Conservation (phyloP, 2,113 vertebrate genomes). For the Cottus gobio region DNA sequence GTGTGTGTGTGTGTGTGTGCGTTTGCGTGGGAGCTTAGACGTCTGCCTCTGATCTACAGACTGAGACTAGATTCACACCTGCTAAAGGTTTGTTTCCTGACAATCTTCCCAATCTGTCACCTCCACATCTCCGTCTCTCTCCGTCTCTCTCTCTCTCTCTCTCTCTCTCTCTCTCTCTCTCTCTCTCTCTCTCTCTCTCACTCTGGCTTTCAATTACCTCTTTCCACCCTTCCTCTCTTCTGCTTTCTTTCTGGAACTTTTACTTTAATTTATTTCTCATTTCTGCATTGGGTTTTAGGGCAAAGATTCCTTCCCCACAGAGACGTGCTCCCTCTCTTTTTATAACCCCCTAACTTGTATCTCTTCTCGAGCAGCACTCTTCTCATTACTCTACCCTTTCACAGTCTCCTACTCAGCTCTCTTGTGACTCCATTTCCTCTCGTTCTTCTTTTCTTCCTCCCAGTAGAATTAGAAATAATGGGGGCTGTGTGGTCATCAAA, state of each 20-base stretch:
- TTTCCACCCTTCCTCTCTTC: neutral
- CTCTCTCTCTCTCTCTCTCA: conserved; percentile 16
- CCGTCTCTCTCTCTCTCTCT: conserved; percentile 11
- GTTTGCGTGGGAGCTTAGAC: conserved; percentile 1
- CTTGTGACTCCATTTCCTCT: conserved; percentile 19
- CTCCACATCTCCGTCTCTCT: conserved; percentile 25
- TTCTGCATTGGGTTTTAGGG: conserved; percentile 29
- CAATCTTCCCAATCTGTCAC: conserved; percentile 66
- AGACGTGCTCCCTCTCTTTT: conserved; percentile 21
- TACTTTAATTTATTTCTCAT: conserved; percentile 50
- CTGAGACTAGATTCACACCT: conserved; percentile 61
- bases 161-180: conserved; percentile 12
- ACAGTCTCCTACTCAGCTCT: conserved; percentile 26
- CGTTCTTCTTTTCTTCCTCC: conserved; percentile 3
- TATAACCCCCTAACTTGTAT: conserved; percentile 22
- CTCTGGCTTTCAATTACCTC: conserved; percentile 28
- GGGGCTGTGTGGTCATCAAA: neutral
- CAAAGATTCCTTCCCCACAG: conserved; percentile 21
- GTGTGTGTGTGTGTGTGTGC: neutral
- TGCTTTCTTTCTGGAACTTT: conserved; percentile 30
- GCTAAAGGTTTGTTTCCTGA: conserved; percentile 48
- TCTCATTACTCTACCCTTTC: conserved; percentile 54
- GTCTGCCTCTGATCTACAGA: conserved; percentile 50
- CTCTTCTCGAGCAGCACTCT: conserved; percentile 14
- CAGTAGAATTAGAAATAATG: conserved; percentile 20